phyloP scores from a whole-genome alignment of 2,797 vertebrate genomes.

The Toxotes lorentzi region DNA sequence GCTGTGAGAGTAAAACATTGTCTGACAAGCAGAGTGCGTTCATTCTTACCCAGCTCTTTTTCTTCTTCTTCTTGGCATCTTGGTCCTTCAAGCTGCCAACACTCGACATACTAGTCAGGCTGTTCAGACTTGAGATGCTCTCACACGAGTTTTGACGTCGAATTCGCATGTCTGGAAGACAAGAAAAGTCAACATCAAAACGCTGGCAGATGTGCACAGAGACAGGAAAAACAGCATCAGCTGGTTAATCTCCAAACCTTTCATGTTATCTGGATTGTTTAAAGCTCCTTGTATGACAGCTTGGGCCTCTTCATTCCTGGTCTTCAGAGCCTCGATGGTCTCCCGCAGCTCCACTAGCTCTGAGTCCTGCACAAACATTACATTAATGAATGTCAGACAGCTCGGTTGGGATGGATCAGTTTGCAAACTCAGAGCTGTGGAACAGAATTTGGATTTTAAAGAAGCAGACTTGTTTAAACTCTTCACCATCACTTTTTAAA shows the following conservation, averaged over 20 bases:
- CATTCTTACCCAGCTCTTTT: constrained; percentile 94
- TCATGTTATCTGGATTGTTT: constrained; percentile 88
- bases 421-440: neutral
- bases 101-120: constrained; percentile 96
- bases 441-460: neutral
- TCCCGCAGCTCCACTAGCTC: constrained; percentile 93
- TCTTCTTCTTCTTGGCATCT: constrained; percentile 98
- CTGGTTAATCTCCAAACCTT: constrained; percentile 82
- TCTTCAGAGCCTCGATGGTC: constrained; percentile 92
- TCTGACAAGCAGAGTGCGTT: neutral
- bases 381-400: constrained; percentile 3
- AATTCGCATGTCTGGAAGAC: constrained; percentile 88
- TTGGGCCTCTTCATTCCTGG: constrained; percentile 94
- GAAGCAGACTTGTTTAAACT: neutral
- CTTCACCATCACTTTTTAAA: neutral
- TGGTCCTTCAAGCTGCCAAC: constrained; percentile 93
- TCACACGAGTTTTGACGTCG: constrained; percentile 97
- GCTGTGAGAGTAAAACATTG: neutral
- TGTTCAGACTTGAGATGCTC: constrained; percentile 97
- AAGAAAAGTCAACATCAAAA: constrained; percentile 18
- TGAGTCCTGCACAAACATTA: constrained; percentile 84
- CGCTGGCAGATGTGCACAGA: neutral
- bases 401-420: neutral
- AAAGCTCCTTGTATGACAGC: constrained; percentile 94
- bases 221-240: neutral